Conservation (phyloP, 1,140 invertebrate genomes). For the Hermatobates lingyangjiaoensis region DNA sequence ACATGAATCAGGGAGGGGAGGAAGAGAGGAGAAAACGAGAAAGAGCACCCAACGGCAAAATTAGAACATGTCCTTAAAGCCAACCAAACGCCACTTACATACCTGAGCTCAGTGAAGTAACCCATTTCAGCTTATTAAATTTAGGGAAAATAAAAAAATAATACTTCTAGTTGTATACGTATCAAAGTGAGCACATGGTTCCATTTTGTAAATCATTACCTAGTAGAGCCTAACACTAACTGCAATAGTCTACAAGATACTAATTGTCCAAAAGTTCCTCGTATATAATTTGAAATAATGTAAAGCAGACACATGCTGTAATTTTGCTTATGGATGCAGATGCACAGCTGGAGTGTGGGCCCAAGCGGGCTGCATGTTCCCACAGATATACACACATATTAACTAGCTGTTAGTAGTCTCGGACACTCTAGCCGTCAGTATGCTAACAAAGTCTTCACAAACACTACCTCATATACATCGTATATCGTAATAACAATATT, state of each 20-base stretch:
- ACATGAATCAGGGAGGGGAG: background rate
- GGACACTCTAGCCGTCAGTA: constrained; percentile 7
- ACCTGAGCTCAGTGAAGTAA: background rate
- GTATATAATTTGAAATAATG: background rate
- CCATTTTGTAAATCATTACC: background rate
- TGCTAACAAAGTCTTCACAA: constrained; percentile 11
- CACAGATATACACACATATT: constrained; percentile 4
- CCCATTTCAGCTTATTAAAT: background rate
- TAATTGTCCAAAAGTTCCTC: too few species aligned
- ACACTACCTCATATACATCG: constrained; percentile 14
- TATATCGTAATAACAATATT: constrained; percentile 13
- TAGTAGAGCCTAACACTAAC: background rate
- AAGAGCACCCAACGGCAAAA: background rate
- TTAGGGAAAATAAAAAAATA: background rate
- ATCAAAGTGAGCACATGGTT: background rate
- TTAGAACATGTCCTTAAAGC: background rate
- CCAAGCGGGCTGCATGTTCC: background rate
- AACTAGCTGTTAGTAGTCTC: constrained; percentile 12
- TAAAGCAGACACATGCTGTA: background rate
- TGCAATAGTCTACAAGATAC: too few species aligned
- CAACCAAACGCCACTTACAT: background rate
- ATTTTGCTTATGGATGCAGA: background rate
- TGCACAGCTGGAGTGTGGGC: background rate
- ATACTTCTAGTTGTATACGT: background rate
- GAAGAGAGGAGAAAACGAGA: background rate